These are phyloP conservation scores for Pelochelys cantorii DNA, from an alignment of 2,797 vertebrate genomes.

Conservation along the genomic window DNA sequence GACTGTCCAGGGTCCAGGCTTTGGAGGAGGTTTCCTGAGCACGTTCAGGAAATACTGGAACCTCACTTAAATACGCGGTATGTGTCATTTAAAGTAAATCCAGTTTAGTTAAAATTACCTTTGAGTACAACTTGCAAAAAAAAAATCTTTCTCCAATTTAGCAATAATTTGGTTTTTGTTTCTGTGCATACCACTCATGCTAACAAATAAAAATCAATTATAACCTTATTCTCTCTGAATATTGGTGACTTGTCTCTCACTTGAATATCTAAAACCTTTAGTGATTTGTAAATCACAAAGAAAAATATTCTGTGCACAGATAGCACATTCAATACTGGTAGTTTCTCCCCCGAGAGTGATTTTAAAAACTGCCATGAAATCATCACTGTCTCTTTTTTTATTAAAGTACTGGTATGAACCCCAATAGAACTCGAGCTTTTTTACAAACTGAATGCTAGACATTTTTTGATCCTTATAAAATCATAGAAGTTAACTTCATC, in stretches of 20 bases:
- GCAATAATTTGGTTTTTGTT: not conserved
- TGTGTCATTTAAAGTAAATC: not conserved
- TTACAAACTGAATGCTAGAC: not conserved
- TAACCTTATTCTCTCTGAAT: not conserved
- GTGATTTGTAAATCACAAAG: not conserved
- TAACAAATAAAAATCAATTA: not conserved
- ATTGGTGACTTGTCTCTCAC: not conserved
- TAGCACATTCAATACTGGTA: not conserved
- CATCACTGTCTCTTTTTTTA: not conserved
- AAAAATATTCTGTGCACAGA: not conserved
- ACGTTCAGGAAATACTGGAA: constrained; percentile 96
- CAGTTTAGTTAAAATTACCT: not conserved
- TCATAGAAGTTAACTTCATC: not conserved
- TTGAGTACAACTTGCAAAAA: not conserved
- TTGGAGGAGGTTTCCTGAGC: constrained; percentile 97
- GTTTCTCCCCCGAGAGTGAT: not conserved
- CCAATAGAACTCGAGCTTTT: not conserved
- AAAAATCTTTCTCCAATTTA: not conserved
- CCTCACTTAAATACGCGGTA: constrained; percentile 97
- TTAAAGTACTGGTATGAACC: not conserved
- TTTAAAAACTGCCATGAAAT: accelerated
- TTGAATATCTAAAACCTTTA: not conserved
- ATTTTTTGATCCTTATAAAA: not conserved
- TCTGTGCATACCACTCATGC: not conserved
- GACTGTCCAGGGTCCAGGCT: constrained; percentile 90